Evolutionary conservation across 2,113 vertebrate genomes (phyloP), one percentile per base, ranked within the genome.

Genomic region (Salvelinus sp.): DNA sequence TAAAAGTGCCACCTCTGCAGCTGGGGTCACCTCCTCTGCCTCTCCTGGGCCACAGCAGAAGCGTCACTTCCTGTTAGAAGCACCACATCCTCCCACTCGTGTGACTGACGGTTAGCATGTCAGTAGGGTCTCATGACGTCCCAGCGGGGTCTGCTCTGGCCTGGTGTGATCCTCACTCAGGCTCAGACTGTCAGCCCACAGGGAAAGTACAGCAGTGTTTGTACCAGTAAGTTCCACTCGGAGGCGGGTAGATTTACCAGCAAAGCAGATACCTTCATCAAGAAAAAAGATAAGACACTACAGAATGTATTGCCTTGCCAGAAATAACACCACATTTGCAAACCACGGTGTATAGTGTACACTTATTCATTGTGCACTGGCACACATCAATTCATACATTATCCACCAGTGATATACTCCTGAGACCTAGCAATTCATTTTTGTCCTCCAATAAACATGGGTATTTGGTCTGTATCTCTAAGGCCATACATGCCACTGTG

Each of bases 181-280:
- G 2, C 38, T 44, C 38, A 44, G 50, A 16, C 48, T 54, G 9
- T 38, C 88, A 70, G 69, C 86, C 89, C 83, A 89, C 89, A 69
- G 1, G 91, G 88, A 90, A 90, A 92, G 89, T 89, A 86, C 23
- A 72, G 3, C 20, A 23, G 0, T 6, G 2, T 25, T 25, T 33
- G 30, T 83, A 77, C 62, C 76, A 16, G 79, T 85, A 89, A 89
- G 62, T 88, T 89, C 88, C 89, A 88, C 81, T 66, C 76, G 77
- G 47, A 38, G 76, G 83, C 69, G 74, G 72, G 9, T 78, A 73
- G 23, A 23, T 62, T 62, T 44, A 44, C 38, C 38, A 44, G 9
- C 38, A 44, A 44, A 44, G 38, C 38, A 44, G 2, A 44, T 10
- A 9, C 9, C 38, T 44, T 44, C 9, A 12, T 44, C 9, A 44